Evolutionary conservation across 2,113 vertebrate genomes (phyloP).

Genomic region (Chaetorhynchus papuensis): DNA sequence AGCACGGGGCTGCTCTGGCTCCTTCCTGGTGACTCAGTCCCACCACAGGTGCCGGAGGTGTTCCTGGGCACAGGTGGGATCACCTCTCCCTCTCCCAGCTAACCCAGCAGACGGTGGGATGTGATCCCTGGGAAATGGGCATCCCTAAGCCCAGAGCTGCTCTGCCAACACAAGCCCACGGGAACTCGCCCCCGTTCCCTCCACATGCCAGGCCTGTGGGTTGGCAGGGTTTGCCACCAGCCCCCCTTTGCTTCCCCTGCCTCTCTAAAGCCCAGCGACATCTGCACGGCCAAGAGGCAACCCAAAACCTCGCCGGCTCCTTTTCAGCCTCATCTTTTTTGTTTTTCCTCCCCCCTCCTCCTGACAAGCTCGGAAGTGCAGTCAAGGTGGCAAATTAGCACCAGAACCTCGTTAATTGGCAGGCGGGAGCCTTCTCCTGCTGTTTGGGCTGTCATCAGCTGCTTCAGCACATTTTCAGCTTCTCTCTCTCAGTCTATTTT

Average conservation of each 20-base stretch:
- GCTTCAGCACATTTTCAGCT: slow-evolving; percentile 39
- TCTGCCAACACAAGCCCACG: not conserved
- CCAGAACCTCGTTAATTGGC: slow-evolving; percentile 65
- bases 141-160: not conserved
- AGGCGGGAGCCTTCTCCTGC: slow-evolving; percentile 64
- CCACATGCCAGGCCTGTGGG: not conserved
- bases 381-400: slow-evolving; percentile 70
- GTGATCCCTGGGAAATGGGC: not conserved
- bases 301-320: not conserved
- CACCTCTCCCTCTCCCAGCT: fast-evolving
- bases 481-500: not conserved
- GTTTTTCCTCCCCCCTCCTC: not conserved
- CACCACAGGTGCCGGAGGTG: fast-evolving
- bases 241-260: not conserved
- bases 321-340: not conserved
- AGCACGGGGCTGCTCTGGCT: not conserved
- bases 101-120: not conserved
- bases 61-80: fast-evolving
- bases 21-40: fast-evolving
- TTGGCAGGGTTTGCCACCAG: not conserved
- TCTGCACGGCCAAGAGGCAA: not conserved
- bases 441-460: slow-evolving; percentile 62
- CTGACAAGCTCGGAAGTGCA: slow-evolving; percentile 63
- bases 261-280: not conserved
- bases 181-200: not conserved